phyloP scores from a whole-genome alignment of 2,888 invertebrate species.

The Trachelus stipa region DNA sequence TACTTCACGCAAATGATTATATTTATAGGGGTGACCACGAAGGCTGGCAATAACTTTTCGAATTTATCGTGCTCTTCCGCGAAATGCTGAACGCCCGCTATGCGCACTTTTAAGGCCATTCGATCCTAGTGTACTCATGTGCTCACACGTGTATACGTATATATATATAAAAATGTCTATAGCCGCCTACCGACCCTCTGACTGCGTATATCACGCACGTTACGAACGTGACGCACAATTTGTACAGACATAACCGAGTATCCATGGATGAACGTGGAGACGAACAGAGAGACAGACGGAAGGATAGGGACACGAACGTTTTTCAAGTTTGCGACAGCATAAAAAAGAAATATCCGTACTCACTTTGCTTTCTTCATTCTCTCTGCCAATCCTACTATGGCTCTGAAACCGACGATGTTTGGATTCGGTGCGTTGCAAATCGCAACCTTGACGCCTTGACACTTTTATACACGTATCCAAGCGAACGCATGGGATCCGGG shows the following conservation, averaged over 20 bases:
- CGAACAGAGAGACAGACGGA: not conserved
- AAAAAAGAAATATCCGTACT: conserved; percentile 3
- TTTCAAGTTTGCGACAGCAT: not conserved
- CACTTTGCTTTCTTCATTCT: not conserved
- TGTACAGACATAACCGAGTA: conserved; percentile 10
- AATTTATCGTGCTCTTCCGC: conserved; percentile 58
- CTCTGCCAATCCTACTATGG: not conserved
- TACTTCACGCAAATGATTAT: conserved; percentile 39
- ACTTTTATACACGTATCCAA: conserved; percentile 37
- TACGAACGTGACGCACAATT: conserved; percentile 38
- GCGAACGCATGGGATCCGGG: not conserved
- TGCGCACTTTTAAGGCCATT: not conserved
- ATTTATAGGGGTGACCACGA: not conserved
- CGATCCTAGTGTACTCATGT: not conserved
- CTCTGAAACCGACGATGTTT: conserved; percentile 23
- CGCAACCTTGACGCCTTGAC: conserved; percentile 33
- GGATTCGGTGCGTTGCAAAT: conserved; percentile 41
- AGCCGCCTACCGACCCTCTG: conserved; percentile 7
- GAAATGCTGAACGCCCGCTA: conserved; percentile 39
- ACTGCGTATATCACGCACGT: conserved; percentile 36
- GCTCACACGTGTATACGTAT: not conserved
- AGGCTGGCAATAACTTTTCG: conserved; percentile 54
- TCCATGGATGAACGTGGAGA: not conserved
- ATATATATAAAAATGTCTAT: not conserved
- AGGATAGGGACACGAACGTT: not conserved